These are phyloP conservation scores for Eupleurogrammus muticus DNA, from an alignment of 2,797 vertebrate species.

Conservation along the genomic window DNA sequence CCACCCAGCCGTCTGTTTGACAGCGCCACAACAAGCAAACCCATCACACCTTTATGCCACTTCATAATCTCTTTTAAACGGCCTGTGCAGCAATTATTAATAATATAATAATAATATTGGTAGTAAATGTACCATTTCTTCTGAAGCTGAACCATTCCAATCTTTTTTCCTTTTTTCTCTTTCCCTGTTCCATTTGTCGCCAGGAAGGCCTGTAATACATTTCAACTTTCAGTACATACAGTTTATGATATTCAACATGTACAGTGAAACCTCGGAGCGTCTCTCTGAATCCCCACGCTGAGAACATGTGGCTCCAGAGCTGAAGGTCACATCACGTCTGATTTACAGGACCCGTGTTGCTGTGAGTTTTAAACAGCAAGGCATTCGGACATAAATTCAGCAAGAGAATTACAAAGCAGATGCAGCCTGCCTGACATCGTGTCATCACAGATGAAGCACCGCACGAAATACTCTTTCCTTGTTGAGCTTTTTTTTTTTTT, in stretches of 20 bases:
- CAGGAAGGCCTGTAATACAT: constrained; percentile 35
- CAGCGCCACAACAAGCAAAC: constrained; percentile 19
- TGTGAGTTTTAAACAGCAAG: constrained; percentile 21
- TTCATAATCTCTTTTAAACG: constrained; percentile 15
- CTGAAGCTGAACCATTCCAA: background rate
- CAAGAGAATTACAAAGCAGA: constrained; percentile 12
- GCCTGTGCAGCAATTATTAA: background rate
- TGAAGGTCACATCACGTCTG: constrained; percentile 40
- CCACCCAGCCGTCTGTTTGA: background rate
- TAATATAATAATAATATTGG: background rate
- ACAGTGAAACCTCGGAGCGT: constrained; percentile 33
- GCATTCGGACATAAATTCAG: constrained; percentile 28
- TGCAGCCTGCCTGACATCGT: background rate
- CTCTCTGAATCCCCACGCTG: constrained; percentile 36
- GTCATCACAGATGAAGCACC: background rate
- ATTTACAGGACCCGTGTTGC: constrained; percentile 37
- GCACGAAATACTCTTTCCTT: background rate
- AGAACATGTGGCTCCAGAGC: constrained; percentile 33
- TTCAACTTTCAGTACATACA: constrained; percentile 32
- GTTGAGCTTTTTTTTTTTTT: background rate
- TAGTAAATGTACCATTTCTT: background rate
- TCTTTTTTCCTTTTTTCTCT: background rate
- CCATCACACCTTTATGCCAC: constrained; percentile 29
- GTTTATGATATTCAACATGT: constrained; percentile 37
- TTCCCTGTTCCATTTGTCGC: constrained; percentile 8